Evolutionary conservation across 2,113 vertebrate genomes (phyloP), one percentile per base, ranked within the genome.

Genomic region (Rhadina sibilatrix): DNA sequence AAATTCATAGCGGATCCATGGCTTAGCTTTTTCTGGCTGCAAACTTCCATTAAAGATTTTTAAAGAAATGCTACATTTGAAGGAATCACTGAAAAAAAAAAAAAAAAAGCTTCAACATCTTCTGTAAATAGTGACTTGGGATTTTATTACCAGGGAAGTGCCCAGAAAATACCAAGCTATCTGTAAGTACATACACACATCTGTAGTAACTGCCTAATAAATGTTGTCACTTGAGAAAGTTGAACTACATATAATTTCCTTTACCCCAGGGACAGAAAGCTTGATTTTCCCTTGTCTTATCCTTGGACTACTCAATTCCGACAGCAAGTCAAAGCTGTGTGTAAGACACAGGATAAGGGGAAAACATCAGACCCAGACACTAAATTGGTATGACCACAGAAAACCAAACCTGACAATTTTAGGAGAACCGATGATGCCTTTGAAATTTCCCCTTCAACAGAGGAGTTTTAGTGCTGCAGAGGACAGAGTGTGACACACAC

Each of bases 151-250:
- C 75, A 30, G 38, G 47, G 42, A 90, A 94, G 40, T 46, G 56
- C 72, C 46, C 72, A 89, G 85, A 94, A 95, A 93, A 87, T 50
- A 91, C 38, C 54, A 79, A 35, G 52, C 63, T 86, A 40, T 78
- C 27, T 84, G 57, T 84, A 75, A 35, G 80, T 83, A 57, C 10
- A 24, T 46, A 74, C 52, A 81, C 56, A 71, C 72, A 65, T 81
- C 88, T 92, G 35, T 64, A 92, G 42, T 40, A 77, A 68, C 40
- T 79, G 79, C 40, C 76, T 96, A 94, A 94, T 89, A 49, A 81
- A 87, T 54, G 61, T 47, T 86, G 93, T 89, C 95, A 93, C 81
- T 94, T 78, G 74, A 94, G 86, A 89, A 94, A 94, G 64, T 79
- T 77, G 80, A 94, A 64, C 80, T 82, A 64, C 40, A 9, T 90